A percentile compares a stretch with the other conserved stretches of the same genome.
Conservation (phyloP, 2,888 invertebrate genomes). For the Frankliniella intonsa region DNA sequence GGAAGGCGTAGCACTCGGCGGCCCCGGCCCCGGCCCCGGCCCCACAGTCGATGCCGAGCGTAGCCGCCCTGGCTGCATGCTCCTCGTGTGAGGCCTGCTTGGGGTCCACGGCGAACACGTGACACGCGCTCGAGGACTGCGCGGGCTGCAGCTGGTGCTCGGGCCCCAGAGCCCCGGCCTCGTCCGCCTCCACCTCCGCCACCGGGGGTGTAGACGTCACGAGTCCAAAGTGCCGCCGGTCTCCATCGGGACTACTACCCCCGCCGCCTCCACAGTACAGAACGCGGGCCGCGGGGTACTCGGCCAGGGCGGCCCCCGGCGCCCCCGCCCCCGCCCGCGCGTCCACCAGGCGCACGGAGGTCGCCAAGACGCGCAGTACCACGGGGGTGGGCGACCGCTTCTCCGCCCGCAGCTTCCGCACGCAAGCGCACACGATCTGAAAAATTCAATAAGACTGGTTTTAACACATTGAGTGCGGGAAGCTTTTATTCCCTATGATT, state of each 20-base stretch:
- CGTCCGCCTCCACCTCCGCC: conserved; percentile 36
- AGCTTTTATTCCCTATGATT: no score
- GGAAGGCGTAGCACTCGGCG: conserved; percentile 82
- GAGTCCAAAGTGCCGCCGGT: conserved; percentile 86
- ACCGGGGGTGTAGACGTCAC: conserved; percentile 70
- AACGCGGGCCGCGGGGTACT: conserved; percentile 79
- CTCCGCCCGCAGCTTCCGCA: conserved; percentile 81
- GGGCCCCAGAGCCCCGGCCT: not conserved
- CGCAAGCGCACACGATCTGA: conserved; percentile 78
- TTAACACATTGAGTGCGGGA: no score
- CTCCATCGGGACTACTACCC: conserved; percentile 70
- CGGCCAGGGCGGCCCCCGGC: conserved; percentile 58
- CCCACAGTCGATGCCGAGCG: conserved; percentile 82
- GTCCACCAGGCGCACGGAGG: conserved; percentile 73
- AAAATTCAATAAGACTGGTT: conserved; percentile 33
- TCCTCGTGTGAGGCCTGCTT: conserved; percentile 75
- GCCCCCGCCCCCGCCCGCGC: conserved; percentile 46
- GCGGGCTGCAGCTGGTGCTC: conserved; percentile 40
- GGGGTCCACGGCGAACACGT: conserved; percentile 90
- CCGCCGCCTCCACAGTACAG: conserved; percentile 73
- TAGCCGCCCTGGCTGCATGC: conserved; percentile 73
- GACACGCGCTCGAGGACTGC: conserved; percentile 80
- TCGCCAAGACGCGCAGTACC: conserved; percentile 75
- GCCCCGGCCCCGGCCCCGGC: conserved; percentile 49
- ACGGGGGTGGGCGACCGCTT: conserved; percentile 81